Evolutionary conservation across 2,888 invertebrate species (phyloP).

Genomic region (Drosophila mettleri): DNA sequence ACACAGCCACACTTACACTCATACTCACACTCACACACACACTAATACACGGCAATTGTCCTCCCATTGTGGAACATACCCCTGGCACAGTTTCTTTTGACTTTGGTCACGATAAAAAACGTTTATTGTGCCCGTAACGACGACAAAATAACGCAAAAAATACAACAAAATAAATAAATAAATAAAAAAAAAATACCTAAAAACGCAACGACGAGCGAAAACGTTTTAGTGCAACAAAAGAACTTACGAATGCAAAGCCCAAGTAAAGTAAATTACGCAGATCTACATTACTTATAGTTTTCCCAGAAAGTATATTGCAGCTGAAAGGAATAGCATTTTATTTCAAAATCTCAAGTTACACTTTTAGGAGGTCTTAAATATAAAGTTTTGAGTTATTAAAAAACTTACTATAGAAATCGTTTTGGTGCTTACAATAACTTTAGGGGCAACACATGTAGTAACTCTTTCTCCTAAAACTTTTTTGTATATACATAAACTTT

Average conservation of each 20-base stretch:
- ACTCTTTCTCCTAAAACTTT: no score
- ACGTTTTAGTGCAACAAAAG: slow-evolving; percentile 69
- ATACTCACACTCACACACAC: slow-evolving; percentile 1
- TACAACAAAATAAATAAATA: slow-evolving; percentile 47
- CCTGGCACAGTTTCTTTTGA: slow-evolving; percentile 80
- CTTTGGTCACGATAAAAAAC: slow-evolving; percentile 81
- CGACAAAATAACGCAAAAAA: slow-evolving; percentile 57
- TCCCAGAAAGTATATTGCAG: no score
- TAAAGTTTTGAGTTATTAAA: no score
- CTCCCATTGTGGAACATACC: slow-evolving; percentile 69
- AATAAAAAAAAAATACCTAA: slow-evolving; percentile 57
- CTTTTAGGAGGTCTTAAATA: no score
- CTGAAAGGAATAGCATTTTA: no score
- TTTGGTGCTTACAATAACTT: no score
- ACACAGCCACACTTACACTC: slow-evolving; percentile 1
- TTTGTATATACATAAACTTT: no score
- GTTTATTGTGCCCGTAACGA: slow-evolving; percentile 73
- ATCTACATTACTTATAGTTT: slow-evolving; percentile 12
- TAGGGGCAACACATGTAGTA: no score
- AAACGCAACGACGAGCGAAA: slow-evolving; percentile 43
- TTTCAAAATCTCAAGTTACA: no score
- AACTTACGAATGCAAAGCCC: slow-evolving; percentile 50
- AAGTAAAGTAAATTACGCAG: slow-evolving; percentile 69
- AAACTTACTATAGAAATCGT: no score
- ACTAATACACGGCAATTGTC: slow-evolving; percentile 28